Conservation (phyloP, 2,888 invertebrate species). For the Platycheirus rosarum region DNA sequence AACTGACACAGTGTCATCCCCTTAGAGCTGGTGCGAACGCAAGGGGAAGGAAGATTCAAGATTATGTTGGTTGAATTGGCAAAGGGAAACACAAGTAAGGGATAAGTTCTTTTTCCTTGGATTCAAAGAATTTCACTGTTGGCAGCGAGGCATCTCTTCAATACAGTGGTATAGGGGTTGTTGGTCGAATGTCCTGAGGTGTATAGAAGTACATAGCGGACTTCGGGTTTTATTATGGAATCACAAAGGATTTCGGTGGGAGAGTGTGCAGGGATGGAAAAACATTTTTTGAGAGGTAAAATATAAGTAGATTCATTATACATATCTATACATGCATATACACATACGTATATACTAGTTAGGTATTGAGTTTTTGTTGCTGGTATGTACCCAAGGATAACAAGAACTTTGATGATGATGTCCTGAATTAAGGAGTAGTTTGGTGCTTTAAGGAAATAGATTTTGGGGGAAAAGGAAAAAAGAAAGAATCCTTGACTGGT, state of each 20-base stretch:
- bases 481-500: no score
- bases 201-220: constrained; percentile 2
- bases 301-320: neutral
- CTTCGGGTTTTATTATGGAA: constrained; percentile 1
- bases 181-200: constrained; percentile 42
- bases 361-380: neutral
- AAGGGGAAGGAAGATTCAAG: constrained; percentile 41
- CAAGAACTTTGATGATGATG: constrained; percentile 4
- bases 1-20: constrained; percentile 48
- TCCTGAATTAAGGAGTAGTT: no score
- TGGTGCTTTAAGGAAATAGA: no score
- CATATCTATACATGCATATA: neutral
- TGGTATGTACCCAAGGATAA: neutral
- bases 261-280: neutral
- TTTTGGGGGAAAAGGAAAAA: no score
- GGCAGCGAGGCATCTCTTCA: constrained; percentile 9
- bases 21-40: constrained; percentile 23
- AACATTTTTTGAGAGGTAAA: constrained; percentile 1
- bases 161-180: constrained; percentile 48
- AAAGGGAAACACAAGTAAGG: constrained; percentile 56
- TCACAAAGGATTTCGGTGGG: constrained; percentile 3
- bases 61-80: constrained; percentile 51
- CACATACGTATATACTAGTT: neutral
- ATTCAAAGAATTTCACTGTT: no score
- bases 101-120: constrained; percentile 54